phyloP scores from a whole-genome alignment of 2,113 vertebrate genomes.

The Pyrgilauda ruficollis region DNA sequence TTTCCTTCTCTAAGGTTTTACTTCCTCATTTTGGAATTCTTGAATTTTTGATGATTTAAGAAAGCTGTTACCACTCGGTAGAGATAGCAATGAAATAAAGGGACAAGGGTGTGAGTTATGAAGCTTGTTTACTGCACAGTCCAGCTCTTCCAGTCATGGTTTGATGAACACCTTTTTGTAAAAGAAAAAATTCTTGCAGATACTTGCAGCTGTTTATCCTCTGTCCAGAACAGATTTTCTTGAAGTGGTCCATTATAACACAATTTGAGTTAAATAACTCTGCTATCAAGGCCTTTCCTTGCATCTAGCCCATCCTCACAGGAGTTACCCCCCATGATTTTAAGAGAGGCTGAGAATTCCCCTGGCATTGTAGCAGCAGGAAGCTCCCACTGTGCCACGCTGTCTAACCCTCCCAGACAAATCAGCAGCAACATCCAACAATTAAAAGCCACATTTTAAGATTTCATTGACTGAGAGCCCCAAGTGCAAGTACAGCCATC shows the following conservation, averaged over 20 bases:
- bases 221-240: not conserved
- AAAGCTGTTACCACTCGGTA: not conserved
- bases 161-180: not conserved
- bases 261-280: not conserved
- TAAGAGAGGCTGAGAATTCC: not conserved
- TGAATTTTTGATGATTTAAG: not conserved
- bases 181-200: too few relatives aligned
- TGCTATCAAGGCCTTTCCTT: not conserved
- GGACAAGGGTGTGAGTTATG: not conserved
- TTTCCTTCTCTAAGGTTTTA: not conserved
- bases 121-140: not conserved
- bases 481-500: not conserved
- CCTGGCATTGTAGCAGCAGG: not conserved
- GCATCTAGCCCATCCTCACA: not conserved
- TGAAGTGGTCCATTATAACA: not conserved
- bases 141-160: not conserved
- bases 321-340: not conserved
- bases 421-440: not conserved
- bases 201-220: not conserved
- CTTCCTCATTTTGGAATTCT: not conserved
- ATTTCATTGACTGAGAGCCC: not conserved
- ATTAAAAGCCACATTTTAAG: not conserved
- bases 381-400: not conserved
- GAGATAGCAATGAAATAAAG: not conserved
- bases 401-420: not conserved